phyloP scores from a whole-genome alignment of 2,113 vertebrate species.

The Climacteris rufus region DNA sequence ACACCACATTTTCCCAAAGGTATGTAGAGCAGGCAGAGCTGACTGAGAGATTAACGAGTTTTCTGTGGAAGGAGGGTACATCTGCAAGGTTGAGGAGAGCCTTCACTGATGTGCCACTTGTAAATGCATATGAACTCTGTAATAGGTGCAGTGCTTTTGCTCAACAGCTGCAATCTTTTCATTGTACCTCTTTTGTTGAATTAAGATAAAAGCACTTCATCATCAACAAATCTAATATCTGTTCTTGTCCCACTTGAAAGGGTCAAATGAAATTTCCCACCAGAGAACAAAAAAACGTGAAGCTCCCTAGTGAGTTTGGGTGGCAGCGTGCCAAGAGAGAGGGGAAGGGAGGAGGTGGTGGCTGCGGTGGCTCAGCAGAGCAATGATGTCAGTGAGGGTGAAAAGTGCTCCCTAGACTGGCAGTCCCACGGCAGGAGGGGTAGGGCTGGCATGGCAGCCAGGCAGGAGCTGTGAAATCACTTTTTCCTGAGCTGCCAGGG shows the following conservation, averaged over 20 bases:
- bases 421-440: neutral
- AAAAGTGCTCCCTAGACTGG: neutral
- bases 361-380: neutral
- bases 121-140: conserved; percentile 40
- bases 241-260: conserved; percentile 52
- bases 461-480: neutral
- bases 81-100: conserved; percentile 32
- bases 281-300: neutral
- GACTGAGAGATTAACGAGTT: conserved; percentile 45
- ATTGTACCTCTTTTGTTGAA: conserved; percentile 19
- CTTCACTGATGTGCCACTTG: conserved; percentile 50
- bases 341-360: neutral
- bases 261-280: conserved; percentile 59
- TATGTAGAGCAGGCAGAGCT: conserved; percentile 44
- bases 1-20: conserved; percentile 38
- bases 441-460: neutral
- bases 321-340: neutral
- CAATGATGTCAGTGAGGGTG: neutral
- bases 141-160: neutral
- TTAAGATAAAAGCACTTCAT: conserved; percentile 50
- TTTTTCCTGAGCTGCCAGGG: neutral
- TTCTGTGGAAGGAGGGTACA: neutral
- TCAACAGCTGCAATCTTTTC: conserved; percentile 58
- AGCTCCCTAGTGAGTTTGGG: neutral
- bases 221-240: conserved; percentile 53